phyloP scores from a whole-genome alignment of 2,888 invertebrate genomes.

The Limnephilus rhombicus region DNA sequence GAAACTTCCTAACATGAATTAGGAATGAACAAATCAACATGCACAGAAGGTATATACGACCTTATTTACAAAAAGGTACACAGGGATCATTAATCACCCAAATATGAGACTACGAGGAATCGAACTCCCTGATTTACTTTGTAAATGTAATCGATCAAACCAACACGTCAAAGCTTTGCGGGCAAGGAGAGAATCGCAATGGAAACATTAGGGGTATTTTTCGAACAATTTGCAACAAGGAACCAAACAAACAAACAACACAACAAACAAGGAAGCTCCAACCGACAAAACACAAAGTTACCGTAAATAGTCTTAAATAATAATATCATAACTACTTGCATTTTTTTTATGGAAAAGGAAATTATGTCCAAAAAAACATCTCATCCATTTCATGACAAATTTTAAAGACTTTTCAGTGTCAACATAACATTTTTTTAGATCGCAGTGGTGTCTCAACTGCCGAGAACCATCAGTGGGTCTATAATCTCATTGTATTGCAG shows the following conservation, averaged over 20 bases:
- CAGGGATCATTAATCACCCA: conserved; percentile 58
- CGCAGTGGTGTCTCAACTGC: too few relatives aligned
- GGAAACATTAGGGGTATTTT: conserved; percentile 11
- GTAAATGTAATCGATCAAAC: conserved; percentile 60
- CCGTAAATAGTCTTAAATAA: too few relatives aligned
- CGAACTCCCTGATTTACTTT: conserved; percentile 57
- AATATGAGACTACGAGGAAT: conserved; percentile 49
- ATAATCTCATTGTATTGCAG: too few relatives aligned
- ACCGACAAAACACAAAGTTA: conserved; percentile 9
- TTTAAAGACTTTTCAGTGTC: too few relatives aligned
- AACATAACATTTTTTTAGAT: too few relatives aligned
- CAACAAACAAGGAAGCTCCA: background rate
- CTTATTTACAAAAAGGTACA: background rate
- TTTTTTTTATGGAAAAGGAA: too few relatives aligned
- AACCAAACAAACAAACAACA: background rate
- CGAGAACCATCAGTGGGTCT: too few relatives aligned
- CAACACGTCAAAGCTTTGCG: conserved; percentile 60
- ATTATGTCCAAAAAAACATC: too few relatives aligned
- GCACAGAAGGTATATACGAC: background rate
- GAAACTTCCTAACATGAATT: background rate
- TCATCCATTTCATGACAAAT: too few relatives aligned
- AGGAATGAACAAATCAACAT: background rate
- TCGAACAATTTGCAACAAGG: conserved; percentile 27
- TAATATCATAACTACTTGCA: too few relatives aligned
- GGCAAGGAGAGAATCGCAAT: conserved; percentile 50